Evolutionary conservation across 2,113 vertebrate species (phyloP).

Genomic region (Bothrops jararaca): DNA sequence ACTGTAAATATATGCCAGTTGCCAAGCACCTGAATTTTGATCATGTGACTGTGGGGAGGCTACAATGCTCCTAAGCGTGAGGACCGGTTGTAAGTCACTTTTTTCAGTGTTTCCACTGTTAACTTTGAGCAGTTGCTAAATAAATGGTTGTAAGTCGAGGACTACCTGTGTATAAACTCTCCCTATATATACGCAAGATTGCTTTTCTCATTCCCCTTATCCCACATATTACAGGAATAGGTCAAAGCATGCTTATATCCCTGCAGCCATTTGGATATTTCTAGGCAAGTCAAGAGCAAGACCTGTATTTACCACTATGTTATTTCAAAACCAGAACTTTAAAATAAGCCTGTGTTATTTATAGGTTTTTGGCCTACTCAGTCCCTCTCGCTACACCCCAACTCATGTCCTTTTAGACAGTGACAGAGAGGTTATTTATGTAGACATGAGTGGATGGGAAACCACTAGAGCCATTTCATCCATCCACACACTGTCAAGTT

Average conservation of each 20-base stretch:
- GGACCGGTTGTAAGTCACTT: too few relatives aligned
- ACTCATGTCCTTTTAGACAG: slow-evolving; percentile 35
- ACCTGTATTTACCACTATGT: slow-evolving; percentile 42
- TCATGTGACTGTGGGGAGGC: too few relatives aligned
- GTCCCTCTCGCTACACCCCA: slow-evolving; percentile 6
- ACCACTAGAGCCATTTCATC: slow-evolving; percentile 11
- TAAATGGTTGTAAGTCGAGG: too few relatives aligned
- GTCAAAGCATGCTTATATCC: background rate
- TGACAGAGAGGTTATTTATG: slow-evolving; percentile 54
- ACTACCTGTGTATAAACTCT: background rate
- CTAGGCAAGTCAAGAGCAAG: background rate
- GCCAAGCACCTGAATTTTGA: too few relatives aligned
- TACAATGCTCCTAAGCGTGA: too few relatives aligned
- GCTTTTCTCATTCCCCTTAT: background rate
- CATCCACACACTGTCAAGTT: background rate
- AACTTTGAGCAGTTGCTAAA: too few relatives aligned
- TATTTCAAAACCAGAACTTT: slow-evolving; percentile 42
- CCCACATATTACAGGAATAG: background rate
- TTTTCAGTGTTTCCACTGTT: too few relatives aligned
- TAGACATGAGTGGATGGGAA: slow-evolving; percentile 24
- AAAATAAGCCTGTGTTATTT: slow-evolving; percentile 51
- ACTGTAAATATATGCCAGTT: too few relatives aligned
- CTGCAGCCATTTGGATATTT: slow-evolving; percentile 9
- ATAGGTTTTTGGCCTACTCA: slow-evolving; percentile 2
- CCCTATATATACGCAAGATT: background rate